These are phyloP conservation scores for Danio choprae DNA, from an alignment of 2,797 vertebrate genomes.

Conservation along the genomic window DNA sequence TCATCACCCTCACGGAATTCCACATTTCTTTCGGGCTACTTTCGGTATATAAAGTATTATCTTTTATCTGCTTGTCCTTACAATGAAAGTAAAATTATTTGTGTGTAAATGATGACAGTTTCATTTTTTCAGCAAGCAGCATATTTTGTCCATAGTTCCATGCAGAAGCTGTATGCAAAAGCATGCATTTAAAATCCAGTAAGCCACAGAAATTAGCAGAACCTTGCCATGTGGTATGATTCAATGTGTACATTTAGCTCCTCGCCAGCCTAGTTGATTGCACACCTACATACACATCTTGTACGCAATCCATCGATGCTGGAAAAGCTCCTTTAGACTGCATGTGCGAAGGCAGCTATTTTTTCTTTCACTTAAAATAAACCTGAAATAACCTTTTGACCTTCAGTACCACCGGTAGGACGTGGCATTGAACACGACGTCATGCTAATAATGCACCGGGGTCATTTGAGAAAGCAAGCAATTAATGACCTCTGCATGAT, in stretches of 20 bases:
- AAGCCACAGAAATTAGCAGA: slow-evolving; percentile 13
- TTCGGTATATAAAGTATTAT: neutral
- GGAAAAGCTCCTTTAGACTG: neutral
- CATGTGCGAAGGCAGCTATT: neutral
- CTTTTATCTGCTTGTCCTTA: neutral
- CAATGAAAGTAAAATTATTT: neutral
- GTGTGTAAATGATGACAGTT: neutral
- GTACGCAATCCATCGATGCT: slow-evolving; percentile 2
- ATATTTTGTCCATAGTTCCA: neutral
- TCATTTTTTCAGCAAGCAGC: neutral
- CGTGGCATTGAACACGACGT: neutral
- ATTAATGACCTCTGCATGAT: slow-evolving; percentile 17
- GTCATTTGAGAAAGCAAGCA: slow-evolving; percentile 8
- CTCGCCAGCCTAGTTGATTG: slow-evolving; percentile 25
- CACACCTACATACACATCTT: slow-evolving; percentile 7
- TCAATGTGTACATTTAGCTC: slow-evolving; percentile 17
- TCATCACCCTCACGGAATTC: neutral
- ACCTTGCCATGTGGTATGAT: slow-evolving; percentile 14
- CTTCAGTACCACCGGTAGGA: neutral
- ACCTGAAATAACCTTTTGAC: slow-evolving; percentile 15
- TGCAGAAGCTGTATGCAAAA: slow-evolving; percentile 2
- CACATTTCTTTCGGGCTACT: neutral
- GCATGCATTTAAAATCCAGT: neutral
- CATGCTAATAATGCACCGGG: neutral
- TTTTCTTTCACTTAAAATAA: slow-evolving; percentile 4